Base-by-base conservation (phyloP, 1,140 invertebrate species). In the Drosophila asahinai region DNA sequence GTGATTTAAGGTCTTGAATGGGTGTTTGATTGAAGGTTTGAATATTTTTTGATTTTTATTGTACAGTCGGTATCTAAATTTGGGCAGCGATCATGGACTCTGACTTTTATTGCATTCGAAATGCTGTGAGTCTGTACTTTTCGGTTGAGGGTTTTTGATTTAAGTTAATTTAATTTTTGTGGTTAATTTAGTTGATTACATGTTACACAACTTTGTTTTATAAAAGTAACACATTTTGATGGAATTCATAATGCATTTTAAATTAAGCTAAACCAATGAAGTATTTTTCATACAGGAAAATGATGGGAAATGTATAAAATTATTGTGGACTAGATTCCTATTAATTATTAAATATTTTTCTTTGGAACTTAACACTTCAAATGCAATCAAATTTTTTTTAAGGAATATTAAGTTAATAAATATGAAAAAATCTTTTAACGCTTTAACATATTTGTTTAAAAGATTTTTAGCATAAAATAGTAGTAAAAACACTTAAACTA, bases 1-100 rank as follows among this genome's bases (percentile, higher is more conserved):
- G 63, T 48, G 63, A 71, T 70, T 78, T 47, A 72, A 42, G 52
- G 66, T 71, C 52, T 76, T 77, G 55, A 77, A 77, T 77, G 75
- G 64, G n/a, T 47, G 58, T 61, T 61, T 77, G 63, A 77, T 77
- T 67, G 60, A 79, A 64, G 65, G 40, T 64, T 52, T 57, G 49
- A 27, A 79, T 57, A 79, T 59, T 64, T 76, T 43, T 63, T 71
- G 25, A 42, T 51, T 59, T 72, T 59, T 49, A 71, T 76, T 63
- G 40, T 57, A 60, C 74, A 30, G 47, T 52, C 45, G 72, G 72
- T 77, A 55, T 55, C 67, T 71, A 67, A 42, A 71, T 68, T 68
- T 68, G 63, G 33, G 40, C 40, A 67, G 11, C 22, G 40, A 70
- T 67, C 67, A n/a, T 22, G 22, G 61, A 54, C 12, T 38, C 15